Percentiles rank a stretch among this genome's conserved stretches.
Conservation (phyloP, 1,140 invertebrate species). For the Portunus trituberculatus region DNA sequence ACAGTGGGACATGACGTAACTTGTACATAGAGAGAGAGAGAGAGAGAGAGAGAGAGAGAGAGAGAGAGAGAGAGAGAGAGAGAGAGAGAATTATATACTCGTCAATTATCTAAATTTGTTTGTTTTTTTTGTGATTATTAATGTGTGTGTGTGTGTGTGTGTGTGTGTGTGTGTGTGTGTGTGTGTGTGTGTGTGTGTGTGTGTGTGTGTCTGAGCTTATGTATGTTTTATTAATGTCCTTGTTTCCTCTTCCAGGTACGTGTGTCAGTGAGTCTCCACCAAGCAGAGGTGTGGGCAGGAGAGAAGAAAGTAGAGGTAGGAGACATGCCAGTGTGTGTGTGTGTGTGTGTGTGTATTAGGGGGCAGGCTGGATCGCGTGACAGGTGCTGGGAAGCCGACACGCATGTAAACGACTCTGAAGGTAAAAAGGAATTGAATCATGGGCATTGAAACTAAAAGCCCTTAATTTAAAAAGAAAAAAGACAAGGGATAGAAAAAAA, state of each 20-base stretch:
- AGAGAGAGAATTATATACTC: neutral
- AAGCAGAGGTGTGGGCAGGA: neutral
- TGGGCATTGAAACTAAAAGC: too few species aligned
- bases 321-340: neutral
- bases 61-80: constrained; percentile 43
- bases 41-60: constrained; percentile 48
- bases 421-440: too few species aligned
- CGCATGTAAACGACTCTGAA: too few species aligned
- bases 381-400: too few species aligned
- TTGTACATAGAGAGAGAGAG: neutral
- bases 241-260: neutral
- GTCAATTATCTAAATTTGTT: neutral
- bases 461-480: neutral
- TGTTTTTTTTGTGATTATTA: too few species aligned
- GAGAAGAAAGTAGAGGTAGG: neutral
- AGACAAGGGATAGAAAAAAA: neutral
- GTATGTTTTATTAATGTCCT: neutral
- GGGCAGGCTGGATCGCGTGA: too few species aligned
- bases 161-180: neutral
- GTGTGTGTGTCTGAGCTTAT: neutral
- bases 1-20: neutral
- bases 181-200: neutral
- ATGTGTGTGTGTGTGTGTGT: neutral
- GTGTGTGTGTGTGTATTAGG: constrained; percentile 31
- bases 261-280: neutral